These are phyloP conservation scores for Lochmaea capreae DNA, from an alignment of 2,888 invertebrate genomes.

Conservation along the genomic window DNA sequence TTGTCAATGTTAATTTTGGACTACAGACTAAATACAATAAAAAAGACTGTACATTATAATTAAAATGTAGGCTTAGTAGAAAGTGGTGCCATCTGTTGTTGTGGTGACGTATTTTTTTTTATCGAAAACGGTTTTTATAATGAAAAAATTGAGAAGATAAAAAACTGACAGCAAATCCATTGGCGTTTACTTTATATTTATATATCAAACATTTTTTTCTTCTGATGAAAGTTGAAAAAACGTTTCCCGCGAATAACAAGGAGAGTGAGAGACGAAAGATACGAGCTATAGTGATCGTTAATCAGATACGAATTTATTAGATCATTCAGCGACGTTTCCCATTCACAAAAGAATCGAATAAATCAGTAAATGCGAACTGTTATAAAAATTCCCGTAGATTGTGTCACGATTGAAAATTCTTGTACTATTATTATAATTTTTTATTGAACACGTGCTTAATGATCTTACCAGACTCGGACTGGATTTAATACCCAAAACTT, in stretches of 20 bases:
- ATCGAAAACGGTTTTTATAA: too few species aligned
- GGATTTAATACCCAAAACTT: too few species aligned
- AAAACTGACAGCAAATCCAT: too few species aligned
- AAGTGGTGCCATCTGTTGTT: too few species aligned
- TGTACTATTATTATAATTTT: constrained; percentile 22
- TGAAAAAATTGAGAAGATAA: too few species aligned
- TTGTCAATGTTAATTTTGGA: neutral
- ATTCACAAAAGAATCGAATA: constrained; percentile 40
- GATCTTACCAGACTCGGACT: neutral
- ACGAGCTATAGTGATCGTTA: constrained; percentile 34
- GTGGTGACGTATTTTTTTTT: too few species aligned
- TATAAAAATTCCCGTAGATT: constrained; percentile 34
- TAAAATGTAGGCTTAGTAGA: too few species aligned
- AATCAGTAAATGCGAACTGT: constrained; percentile 39
- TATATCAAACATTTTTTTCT: too few species aligned
- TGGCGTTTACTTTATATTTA: too few species aligned
- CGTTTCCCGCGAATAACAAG: neutral
- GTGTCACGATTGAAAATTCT: constrained; percentile 34
- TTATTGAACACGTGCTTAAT: constrained; percentile 32
- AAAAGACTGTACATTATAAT: too few species aligned
- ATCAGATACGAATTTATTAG: constrained; percentile 45
- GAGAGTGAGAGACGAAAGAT: constrained; percentile 10
- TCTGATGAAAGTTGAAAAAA: too few species aligned
- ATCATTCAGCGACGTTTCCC: constrained; percentile 37
- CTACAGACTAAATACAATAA: too few species aligned